Conservation (phyloP, 2,888 invertebrate genomes). For the Hemithea aestivaria region DNA sequence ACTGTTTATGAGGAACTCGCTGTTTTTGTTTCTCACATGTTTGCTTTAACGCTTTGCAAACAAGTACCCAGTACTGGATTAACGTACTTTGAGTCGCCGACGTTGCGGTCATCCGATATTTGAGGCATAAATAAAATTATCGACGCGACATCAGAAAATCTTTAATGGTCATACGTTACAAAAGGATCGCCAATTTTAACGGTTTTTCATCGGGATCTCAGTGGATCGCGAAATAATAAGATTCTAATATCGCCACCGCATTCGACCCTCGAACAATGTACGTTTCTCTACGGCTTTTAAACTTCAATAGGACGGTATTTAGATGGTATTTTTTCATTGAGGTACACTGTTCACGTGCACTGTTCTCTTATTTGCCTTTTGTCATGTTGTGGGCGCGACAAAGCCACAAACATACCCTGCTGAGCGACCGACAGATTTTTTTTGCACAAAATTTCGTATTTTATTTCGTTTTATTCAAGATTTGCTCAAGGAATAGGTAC, state of each 20-base stretch:
- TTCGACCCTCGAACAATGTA: conserved; percentile 62
- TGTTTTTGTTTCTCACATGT: conserved; percentile 42
- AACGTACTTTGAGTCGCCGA: conserved; percentile 44
- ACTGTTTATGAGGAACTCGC: conserved; percentile 55
- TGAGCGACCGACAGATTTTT: conserved; percentile 66
- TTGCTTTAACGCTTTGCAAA: conserved; percentile 42
- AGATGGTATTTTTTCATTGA: conserved; percentile 67
- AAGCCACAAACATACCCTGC: conserved; percentile 75
- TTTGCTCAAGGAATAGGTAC: conserved; percentile 47
- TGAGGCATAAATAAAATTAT: conserved; percentile 52
- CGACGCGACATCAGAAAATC: conserved; percentile 39
- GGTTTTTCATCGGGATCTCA: conserved; percentile 31
- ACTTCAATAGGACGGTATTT: conserved; percentile 75
- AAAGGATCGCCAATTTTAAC: conserved; percentile 39
- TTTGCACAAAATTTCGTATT: conserved; percentile 68
- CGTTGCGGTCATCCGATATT: conserved; percentile 38
- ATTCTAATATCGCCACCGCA: conserved; percentile 75
- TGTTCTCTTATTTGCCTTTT: conserved; percentile 78
- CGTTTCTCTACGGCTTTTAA: conserved; percentile 76
- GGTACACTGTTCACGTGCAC: conserved; percentile 50
- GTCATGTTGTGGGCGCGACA: conserved; percentile 76
- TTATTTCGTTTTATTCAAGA: conserved; percentile 70
- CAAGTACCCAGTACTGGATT: conserved; percentile 32
- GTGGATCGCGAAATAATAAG: conserved; percentile 58
- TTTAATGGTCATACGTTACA: conserved; percentile 31